Conservation (phyloP, 2,888 invertebrate genomes). For the Griposia aprilina region DNA sequence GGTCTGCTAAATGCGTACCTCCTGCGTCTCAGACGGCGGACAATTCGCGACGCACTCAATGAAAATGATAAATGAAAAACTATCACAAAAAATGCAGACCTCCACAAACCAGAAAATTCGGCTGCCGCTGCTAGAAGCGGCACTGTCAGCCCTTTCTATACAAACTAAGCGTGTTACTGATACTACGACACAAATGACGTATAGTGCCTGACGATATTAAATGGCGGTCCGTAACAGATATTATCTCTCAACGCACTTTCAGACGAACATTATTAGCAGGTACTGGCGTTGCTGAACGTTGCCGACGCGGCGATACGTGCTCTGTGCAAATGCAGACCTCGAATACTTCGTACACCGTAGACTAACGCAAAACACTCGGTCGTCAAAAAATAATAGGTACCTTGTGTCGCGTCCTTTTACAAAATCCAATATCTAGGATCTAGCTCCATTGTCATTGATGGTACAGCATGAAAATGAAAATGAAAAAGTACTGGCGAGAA, state of each 20-base stretch:
- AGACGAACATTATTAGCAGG: background rate
- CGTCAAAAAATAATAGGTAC: background rate
- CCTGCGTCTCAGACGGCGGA: too few relatives aligned
- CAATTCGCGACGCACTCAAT: background rate
- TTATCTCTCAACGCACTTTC: background rate
- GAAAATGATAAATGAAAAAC: background rate
- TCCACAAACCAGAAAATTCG: background rate
- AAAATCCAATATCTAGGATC: background rate
- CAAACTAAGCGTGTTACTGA: background rate
- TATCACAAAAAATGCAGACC: background rate
- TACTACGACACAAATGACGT: background rate
- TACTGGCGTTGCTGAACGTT: background rate
- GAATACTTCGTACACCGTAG: background rate
- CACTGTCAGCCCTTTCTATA: background rate
- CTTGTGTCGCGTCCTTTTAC: background rate
- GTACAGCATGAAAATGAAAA: slow-evolving; percentile 1
- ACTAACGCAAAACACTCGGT: background rate
- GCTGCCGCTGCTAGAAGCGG: background rate
- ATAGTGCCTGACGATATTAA: background rate
- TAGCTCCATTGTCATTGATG: background rate
- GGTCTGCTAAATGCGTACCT: background rate
- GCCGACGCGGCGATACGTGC: background rate
- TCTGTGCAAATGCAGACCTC: background rate
- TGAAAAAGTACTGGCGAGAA: background rate
- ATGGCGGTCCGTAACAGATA: background rate